These are phyloP conservation scores for Drosophila macrospina DNA, from an alignment of 2,888 invertebrate genomes.

Conservation along the genomic window DNA sequence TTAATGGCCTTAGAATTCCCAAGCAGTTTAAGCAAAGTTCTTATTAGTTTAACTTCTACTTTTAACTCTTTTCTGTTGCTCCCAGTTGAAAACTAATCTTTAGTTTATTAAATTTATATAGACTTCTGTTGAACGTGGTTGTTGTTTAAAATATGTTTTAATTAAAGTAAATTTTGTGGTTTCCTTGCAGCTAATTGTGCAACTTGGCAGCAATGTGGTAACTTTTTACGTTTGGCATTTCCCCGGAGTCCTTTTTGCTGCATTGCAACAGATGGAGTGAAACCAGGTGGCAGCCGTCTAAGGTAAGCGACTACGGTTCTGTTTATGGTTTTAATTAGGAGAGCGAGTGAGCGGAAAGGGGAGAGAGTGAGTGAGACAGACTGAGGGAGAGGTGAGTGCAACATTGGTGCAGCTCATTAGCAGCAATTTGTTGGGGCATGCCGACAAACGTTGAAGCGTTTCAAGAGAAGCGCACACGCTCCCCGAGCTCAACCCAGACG, in stretches of 20 bases:
- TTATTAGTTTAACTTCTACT: background rate
- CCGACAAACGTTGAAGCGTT: conserved; percentile 44
- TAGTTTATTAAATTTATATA: background rate
- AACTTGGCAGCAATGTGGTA: conserved; percentile 32
- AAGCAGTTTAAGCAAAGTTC: background rate
- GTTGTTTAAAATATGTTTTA: conserved; percentile 4
- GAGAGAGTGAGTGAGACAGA: background rate
- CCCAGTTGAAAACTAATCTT: background rate
- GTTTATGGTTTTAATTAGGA: conserved; percentile 70
- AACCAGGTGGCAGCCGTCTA: conserved; percentile 29
- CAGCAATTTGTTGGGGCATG: conserved; percentile 71
- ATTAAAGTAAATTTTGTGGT: conserved; percentile 25
- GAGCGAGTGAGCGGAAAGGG: background rate
- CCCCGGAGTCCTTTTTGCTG: conserved; percentile 67
- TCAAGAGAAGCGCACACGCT: conserved; percentile 20
- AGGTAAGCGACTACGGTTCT: conserved; percentile 53
- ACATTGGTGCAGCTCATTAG: conserved; percentile 69
- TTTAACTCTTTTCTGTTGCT: too few relatives aligned
- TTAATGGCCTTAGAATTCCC: background rate
- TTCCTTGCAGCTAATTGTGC: conserved; percentile 33
- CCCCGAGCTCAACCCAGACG: conserved; percentile 6
- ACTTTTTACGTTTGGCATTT: conserved; percentile 45
- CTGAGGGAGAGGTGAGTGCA: conserved; percentile 27
- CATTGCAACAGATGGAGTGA: conserved; percentile 25
- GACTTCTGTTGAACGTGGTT: background rate